These are phyloP conservation scores for Podotricha telesiphe DNA, from an alignment of 2,888 invertebrate species.

Conservation along the genomic window DNA sequence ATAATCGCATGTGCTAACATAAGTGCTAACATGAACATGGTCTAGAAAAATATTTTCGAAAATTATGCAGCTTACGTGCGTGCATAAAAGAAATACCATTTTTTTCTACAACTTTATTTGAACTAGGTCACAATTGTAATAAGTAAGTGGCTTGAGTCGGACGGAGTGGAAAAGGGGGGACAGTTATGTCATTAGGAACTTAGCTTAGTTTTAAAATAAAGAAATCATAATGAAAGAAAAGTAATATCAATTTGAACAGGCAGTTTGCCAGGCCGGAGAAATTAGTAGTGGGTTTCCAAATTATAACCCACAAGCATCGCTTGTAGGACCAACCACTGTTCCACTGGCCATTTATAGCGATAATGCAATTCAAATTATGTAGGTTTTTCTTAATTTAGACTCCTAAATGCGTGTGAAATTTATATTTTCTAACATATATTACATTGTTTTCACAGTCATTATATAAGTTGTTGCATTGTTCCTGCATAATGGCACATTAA, in stretches of 20 bases:
- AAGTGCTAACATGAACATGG: neutral
- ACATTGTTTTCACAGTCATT: slow-evolving; percentile 12
- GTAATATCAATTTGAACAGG: too few relatives aligned
- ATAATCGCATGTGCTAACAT: neutral
- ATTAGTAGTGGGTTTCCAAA: too few relatives aligned
- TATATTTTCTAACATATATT: neutral
- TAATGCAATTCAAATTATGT: neutral
- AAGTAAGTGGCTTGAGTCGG: neutral
- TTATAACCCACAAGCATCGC: too few relatives aligned
- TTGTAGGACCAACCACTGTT: too few relatives aligned
- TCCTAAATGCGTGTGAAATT: neutral
- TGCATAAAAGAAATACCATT: neutral
- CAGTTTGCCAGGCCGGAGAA: too few relatives aligned
- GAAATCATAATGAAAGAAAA: too few relatives aligned
- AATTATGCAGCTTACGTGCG: neutral
- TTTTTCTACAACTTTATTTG: too few relatives aligned
- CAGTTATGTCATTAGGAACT: too few relatives aligned
- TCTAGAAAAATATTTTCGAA: neutral
- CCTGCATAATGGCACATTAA: slow-evolving; percentile 23
- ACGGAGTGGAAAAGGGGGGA: too few relatives aligned
- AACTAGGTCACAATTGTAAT: too few relatives aligned
- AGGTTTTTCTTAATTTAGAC: neutral
- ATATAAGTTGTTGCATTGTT: slow-evolving; percentile 23
- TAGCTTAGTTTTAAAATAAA: too few relatives aligned
- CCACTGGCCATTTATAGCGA: too few relatives aligned